Evolutionary conservation across 1,140 invertebrate species (phyloP), one percentile per base, ranked within the genome.

Genomic region (Drosophila sproati): DNA sequence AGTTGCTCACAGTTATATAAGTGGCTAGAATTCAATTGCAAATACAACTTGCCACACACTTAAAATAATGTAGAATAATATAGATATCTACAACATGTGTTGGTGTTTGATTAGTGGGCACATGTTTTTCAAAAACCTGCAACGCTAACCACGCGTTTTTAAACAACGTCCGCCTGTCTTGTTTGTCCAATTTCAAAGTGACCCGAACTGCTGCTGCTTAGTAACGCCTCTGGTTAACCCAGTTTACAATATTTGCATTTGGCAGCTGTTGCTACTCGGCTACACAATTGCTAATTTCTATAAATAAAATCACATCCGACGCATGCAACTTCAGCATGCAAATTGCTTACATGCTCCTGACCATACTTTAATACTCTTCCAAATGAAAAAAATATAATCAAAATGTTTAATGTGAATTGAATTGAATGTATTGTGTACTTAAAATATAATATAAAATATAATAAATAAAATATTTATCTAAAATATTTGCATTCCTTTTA

Each of bases 241-340:
- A 88, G 83, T 89, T 89, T 71, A 51, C 29, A 32, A 66, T 37
- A 62, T 75, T 73, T 75, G 32, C 62, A 54, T 76, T 51, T 63
- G 73, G 63, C 85, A 87, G 80, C 85, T 83, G 82, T 71, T 61
- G 75, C 75, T 70, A 69, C 72, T 77, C 55, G 71, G 29, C 60
- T 66, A 68, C 50, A 64, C 41, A 68, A 50, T 67, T 77, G 85
- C 66, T 83, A 88, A 83, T 89, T 76, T 62, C 67, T 89, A 88
- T 83, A 80, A 83, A 88, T 88, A 89, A 82, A 77, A 66, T 59
- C 60, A 52, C 72, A 64, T 69, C 52, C 66, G 76, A 69, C 50
- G 72, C 72, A 73, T 50, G 73, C 61, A 57, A 60, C 12, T 72
- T 82, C 67, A 76, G 55, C 54, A 59, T 34, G 56, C 37, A 59